Percentiles rank a stretch among this genome's conserved stretches.
These are phyloP conservation scores for Agriopis leucophaearia DNA, from an alignment of 2,888 invertebrate species.

Conservation along the genomic window DNA sequence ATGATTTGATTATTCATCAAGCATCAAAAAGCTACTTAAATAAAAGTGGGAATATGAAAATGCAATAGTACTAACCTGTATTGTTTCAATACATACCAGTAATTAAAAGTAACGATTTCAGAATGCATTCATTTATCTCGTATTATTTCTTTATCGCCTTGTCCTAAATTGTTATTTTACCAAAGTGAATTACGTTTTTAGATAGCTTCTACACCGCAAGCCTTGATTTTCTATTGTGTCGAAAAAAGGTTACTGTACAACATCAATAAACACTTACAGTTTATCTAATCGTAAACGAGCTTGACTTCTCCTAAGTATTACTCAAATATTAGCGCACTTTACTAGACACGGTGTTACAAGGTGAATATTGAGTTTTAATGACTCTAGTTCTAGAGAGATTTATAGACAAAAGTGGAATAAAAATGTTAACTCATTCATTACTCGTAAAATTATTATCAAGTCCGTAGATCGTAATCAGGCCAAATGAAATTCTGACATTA, in stretches of 20 bases:
- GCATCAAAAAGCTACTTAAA: neutral
- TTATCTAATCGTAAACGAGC: conserved; percentile 41
- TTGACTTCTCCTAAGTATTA: conserved; percentile 36
- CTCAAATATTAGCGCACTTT: conserved; percentile 27
- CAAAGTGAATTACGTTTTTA: conserved; percentile 36
- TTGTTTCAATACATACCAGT: neutral
- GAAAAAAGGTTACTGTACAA: conserved; percentile 36
- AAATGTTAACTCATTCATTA: too few species aligned
- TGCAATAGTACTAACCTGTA: neutral
- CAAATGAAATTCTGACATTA: too few species aligned
- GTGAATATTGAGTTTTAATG: conserved; percentile 9
- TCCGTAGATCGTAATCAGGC: too few species aligned
- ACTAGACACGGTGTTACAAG: conserved; percentile 2
- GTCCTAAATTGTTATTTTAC: conserved; percentile 28
- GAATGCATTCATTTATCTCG: conserved; percentile 6
- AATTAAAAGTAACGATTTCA: neutral
- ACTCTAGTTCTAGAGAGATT: neutral
- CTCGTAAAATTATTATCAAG: too few species aligned
- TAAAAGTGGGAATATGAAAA: neutral
- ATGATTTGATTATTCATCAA: too few species aligned
- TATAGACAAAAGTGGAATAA: neutral
- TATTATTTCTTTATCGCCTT: conserved; percentile 15
- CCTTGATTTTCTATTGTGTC: conserved; percentile 45
- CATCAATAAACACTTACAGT: conserved; percentile 40
- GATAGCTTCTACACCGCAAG: conserved; percentile 32